Percentiles rank a stretch among this genome's conserved stretches.
These are phyloP conservation scores for Drosophila tropicalis DNA, from an alignment of 1,140 invertebrate genomes.

Conservation along the genomic window DNA sequence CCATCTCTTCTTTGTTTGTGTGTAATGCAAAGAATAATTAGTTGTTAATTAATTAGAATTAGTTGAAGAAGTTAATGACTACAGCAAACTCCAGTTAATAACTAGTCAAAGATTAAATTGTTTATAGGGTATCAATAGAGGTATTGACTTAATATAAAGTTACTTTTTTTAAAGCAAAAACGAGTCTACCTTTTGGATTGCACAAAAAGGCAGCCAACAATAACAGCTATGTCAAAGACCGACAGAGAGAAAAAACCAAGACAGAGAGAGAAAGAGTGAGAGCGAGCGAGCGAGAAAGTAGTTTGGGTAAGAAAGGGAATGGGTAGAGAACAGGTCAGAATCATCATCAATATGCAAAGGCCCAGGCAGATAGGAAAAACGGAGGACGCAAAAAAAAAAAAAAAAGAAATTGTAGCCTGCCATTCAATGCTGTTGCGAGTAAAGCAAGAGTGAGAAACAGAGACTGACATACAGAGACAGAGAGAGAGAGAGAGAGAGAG, in stretches of 20 bases:
- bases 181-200: conserved; percentile 39
- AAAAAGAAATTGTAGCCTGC: conserved; percentile 50
- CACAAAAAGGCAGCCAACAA: conserved; percentile 54
- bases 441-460: conserved; percentile 14
- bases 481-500: background rate
- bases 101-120: background rate
- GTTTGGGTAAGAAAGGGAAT: background rate
- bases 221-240: conserved; percentile 24
- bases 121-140: background rate
- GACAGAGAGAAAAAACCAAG: conserved; percentile 9
- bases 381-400: conserved; percentile 8
- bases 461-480: conserved; percentile 13
- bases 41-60: too few species aligned
- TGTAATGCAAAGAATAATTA: too few species aligned
- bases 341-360: conserved; percentile 76
- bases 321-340: conserved; percentile 40
- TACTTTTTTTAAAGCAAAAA: conserved; percentile 41
- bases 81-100: background rate
- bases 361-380: conserved; percentile 21
- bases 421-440: conserved; percentile 43
- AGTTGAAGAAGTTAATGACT: background rate
- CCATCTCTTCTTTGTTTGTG: too few species aligned
- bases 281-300: conserved; percentile 8
- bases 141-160: background rate
- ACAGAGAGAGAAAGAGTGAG: background rate